Evolutionary conservation across 2,113 vertebrate genomes (phyloP).

Genomic region (Megaceryle maxima): DNA sequence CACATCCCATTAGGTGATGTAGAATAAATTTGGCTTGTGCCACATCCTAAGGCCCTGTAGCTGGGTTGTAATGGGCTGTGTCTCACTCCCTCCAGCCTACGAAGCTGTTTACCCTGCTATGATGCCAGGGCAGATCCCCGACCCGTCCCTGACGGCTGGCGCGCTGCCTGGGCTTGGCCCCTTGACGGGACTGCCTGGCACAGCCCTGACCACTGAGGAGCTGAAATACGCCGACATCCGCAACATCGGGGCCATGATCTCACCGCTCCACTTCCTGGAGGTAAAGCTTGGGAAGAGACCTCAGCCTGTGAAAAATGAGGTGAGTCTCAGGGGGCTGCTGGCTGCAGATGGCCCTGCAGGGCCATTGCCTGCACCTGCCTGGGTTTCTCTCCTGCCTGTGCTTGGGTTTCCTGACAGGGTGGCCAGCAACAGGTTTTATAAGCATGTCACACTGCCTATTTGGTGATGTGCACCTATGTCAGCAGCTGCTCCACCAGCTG

Average conservation of each 20-base stretch:
- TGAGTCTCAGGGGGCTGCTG: slow-evolving; percentile 43
- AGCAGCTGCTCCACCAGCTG: neutral
- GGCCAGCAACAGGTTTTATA: rapidly evolving
- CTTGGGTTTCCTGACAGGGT: neutral
- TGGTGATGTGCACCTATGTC: rapidly evolving
- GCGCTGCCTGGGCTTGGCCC: slow-evolving; percentile 90
- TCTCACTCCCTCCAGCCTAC: slow-evolving; percentile 45
- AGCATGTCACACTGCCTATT: neutral
- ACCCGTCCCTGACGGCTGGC: slow-evolving; percentile 91
- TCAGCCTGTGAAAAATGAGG: slow-evolving; percentile 90
- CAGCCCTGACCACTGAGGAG: slow-evolving; percentile 85
- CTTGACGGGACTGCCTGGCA: slow-evolving; percentile 87
- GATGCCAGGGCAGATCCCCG: slow-evolving; percentile 98
- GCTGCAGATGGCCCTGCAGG: neutral
- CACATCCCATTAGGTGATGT: rapidly evolving
- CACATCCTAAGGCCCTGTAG: no score
- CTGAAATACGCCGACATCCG: slow-evolving; percentile 89
- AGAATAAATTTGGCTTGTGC: neutral
- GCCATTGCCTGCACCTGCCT: neutral
- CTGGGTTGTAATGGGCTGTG: neutral
- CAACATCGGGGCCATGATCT: slow-evolving; percentile 89
- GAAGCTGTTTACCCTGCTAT: slow-evolving; percentile 79
- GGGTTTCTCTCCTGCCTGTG: neutral
- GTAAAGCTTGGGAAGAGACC: slow-evolving; percentile 89
- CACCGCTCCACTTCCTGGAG: slow-evolving; percentile 91